These are phyloP conservation scores for Sterna hirundo DNA, from an alignment of 2,113 vertebrate genomes.

Conservation along the genomic window DNA sequence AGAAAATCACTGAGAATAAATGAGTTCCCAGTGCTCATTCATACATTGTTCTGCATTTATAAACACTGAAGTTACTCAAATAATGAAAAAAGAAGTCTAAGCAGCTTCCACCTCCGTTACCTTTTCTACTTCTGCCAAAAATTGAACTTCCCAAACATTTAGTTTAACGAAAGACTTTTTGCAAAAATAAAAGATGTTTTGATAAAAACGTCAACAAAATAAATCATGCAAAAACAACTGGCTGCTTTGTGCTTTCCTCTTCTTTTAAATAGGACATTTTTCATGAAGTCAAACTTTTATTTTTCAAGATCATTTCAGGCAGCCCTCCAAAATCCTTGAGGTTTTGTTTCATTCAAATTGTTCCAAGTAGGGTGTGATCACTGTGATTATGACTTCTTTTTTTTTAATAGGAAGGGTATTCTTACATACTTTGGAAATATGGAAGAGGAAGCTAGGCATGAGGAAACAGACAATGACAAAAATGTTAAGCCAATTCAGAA, in stretches of 20 bases:
- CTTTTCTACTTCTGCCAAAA: neutral
- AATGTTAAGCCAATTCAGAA: neutral
- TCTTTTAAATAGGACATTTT: neutral
- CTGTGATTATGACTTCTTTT: neutral
- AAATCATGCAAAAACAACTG: neutral
- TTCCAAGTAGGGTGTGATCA: neutral
- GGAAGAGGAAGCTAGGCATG: neutral
- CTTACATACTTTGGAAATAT: neutral
- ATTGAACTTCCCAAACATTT: neutral
- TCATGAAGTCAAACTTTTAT: neutral
- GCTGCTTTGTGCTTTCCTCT: neutral
- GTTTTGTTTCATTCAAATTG: neutral
- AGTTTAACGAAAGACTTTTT: neutral
- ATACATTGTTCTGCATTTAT: neutral
- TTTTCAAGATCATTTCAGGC: conserved; percentile 3
- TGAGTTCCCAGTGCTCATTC: neutral
- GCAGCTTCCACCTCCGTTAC: neutral
- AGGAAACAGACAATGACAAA: neutral
- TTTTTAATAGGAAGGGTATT: neutral
- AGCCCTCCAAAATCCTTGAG: neutral
- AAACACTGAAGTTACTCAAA: neutral
- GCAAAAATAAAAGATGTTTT: neutral
- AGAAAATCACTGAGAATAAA: neutral
- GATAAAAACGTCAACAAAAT: neutral
- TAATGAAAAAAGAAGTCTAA: neutral